Evolutionary conservation across 2,888 invertebrate genomes (phyloP), one percentile per base, ranked within the genome.

Genomic region (Mimachlamys varia): DNA sequence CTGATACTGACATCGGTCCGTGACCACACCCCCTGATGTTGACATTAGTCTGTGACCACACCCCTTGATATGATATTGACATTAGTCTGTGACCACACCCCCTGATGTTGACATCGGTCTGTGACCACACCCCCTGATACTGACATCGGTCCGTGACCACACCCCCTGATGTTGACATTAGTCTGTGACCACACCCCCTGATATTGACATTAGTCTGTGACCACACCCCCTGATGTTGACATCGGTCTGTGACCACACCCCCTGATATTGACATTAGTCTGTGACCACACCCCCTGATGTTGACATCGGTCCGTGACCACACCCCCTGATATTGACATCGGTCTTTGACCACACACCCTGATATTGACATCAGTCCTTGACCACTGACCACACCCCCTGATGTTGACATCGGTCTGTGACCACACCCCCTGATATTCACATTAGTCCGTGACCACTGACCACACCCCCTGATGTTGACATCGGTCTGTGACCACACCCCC

Each of bases 21-120:
- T 76, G 33, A 76, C 76, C 76, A 76, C 27, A 27, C 76, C 76
- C 76, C 76, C 33, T 27, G n/a, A n/a, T n/a, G n/a, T n/a, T 76
- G 76, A 76, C 33, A 76, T 33, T 7, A 13, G 76, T 33, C 27
- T 27, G 33, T 76, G 33, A 76, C 76, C 76, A 76, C 27, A 27
- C 76, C 76, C 76, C 76, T 15, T 27, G 2, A 33, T 76, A 27
- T 76, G 76, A 76, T 33, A n/a, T n/a, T 76, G 76, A 76, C 33
- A 76, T 33, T 7, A 13, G 76, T 33, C 27, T 27, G 33, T 76
- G 33, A 76, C 76, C 76, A 76, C 27, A 27, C 76, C 76, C 76
- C 76, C 33, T 27, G n/a, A n/a, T n/a, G n/a, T n/a, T 76, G 76
- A 76, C 33, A 76, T 33, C 17, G 33, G 76, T 33, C 27, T 27